Percentiles rank a stretch among this genome's conserved stretches.
phyloP scores from a whole-genome alignment of 2,113 vertebrate genomes.

The Leptobrachium ailaonicum region DNA sequence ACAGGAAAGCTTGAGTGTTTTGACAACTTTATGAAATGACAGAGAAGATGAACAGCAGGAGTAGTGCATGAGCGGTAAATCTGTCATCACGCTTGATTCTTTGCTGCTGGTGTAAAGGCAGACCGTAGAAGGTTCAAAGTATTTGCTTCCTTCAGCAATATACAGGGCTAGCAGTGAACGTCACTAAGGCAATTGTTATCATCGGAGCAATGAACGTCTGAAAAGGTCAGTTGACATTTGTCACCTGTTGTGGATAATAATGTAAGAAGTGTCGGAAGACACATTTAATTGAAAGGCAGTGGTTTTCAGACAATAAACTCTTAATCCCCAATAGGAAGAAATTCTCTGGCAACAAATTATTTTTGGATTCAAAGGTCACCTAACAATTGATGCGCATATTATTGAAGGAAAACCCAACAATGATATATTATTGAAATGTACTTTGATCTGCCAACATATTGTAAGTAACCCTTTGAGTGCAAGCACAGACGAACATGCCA shows the following conservation, averaged over 20 bases:
- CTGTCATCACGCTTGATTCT: slow-evolving; percentile 2
- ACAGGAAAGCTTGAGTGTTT: not conserved
- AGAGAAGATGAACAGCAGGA: slow-evolving; percentile 5
- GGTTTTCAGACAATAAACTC: not conserved
- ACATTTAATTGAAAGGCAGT: slow-evolving; percentile 11
- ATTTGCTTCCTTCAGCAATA: slow-evolving; percentile 11
- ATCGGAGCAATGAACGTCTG: not conserved
- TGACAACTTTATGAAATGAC: slow-evolving; percentile 14
- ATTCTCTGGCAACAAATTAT: not conserved
- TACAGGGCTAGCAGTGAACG: not conserved
- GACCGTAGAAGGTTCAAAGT: slow-evolving; percentile 3
- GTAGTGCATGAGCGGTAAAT: not conserved
- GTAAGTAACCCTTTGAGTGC: not conserved
- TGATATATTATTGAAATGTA: not conserved
- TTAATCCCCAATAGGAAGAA: not conserved
- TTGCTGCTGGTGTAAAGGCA: not conserved
- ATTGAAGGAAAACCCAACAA: not conserved
- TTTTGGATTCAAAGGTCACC: not conserved
- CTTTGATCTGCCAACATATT: too few species aligned
- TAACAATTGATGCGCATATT: not conserved
- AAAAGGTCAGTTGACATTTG: slow-evolving; percentile 17
- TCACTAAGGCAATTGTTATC: slow-evolving; percentile 1
- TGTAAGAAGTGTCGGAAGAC: not conserved
- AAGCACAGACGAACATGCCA: too few species aligned
- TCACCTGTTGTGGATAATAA: slow-evolving; percentile 1